Percentiles rank a stretch among this genome's conserved stretches.
These are phyloP conservation scores for Dryas iulia DNA, from an alignment of 1,140 invertebrate species.

Conservation along the genomic window DNA sequence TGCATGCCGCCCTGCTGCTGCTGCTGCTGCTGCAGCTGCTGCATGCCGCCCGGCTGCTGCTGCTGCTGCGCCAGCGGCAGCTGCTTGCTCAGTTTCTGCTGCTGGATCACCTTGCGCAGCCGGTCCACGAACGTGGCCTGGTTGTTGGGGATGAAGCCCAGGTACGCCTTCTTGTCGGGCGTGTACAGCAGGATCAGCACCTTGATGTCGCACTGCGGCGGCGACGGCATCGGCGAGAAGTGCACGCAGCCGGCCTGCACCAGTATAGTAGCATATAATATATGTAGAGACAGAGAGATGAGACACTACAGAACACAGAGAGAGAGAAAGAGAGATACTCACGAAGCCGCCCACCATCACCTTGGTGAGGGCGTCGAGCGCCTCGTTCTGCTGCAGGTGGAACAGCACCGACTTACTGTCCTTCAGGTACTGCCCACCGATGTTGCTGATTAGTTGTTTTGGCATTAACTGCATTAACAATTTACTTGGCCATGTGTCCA, in stretches of 20 bases:
- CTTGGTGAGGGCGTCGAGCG: slow-evolving; percentile 90
- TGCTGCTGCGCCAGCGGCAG: slow-evolving; percentile 39
- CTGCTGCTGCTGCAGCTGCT: slow-evolving; percentile 67
- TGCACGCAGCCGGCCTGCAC: slow-evolving; percentile 93
- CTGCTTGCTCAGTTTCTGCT: slow-evolving; percentile 71
- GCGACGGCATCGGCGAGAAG: slow-evolving; percentile 82
- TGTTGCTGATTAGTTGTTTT: slow-evolving; percentile 92
- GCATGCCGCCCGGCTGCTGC: slow-evolving; percentile 38
- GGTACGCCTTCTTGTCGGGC: slow-evolving; percentile 92
- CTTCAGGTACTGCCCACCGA: slow-evolving; percentile 88
- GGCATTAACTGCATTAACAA: slow-evolving; percentile 96
- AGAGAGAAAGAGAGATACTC: slow-evolving; percentile 81
- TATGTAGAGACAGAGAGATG: background rate
- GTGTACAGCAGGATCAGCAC: slow-evolving; percentile 95
- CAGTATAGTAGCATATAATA: slow-evolving; percentile 28
- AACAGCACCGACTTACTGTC: slow-evolving; percentile 93
- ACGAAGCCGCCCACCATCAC: slow-evolving; percentile 96
- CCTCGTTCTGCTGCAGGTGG: slow-evolving; percentile 88
- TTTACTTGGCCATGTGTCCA: slow-evolving; percentile 95
- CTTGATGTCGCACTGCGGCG: slow-evolving; percentile 91
- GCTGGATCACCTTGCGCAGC: slow-evolving; percentile 75
- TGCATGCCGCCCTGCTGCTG: slow-evolving; percentile 75
- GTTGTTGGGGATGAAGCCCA: slow-evolving; percentile 98
- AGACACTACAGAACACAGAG: no score
- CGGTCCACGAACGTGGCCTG: slow-evolving; percentile 84